Conservation (phyloP, 2,888 invertebrate genomes). For the Agonopterix subpropinquella region DNA sequence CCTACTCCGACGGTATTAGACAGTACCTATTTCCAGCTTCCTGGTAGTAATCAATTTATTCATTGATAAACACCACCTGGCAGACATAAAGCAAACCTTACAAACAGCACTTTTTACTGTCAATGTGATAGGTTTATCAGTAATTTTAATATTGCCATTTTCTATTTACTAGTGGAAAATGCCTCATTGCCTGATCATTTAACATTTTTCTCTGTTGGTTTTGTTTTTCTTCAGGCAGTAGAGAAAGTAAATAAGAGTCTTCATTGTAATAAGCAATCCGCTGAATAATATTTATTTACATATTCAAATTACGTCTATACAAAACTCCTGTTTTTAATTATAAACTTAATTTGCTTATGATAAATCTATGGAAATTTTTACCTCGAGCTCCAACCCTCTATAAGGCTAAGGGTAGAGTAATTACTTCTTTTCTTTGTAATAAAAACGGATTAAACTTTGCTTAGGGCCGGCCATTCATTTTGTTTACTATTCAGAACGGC, state of each 20-base stretch:
- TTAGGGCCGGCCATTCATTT: slow-evolving; percentile 73
- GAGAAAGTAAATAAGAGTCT: slow-evolving; percentile 13
- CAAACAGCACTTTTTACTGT: too few relatives aligned
- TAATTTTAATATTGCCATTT: too few relatives aligned
- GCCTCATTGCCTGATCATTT: too few relatives aligned
- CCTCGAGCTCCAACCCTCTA: slow-evolving; percentile 69
- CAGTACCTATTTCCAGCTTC: too few relatives aligned
- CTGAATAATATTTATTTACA: slow-evolving; percentile 55
- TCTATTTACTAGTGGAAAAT: too few relatives aligned
- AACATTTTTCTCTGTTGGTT: too few relatives aligned
- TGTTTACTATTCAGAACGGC: slow-evolving; percentile 72
- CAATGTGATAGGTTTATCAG: too few relatives aligned
- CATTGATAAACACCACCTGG: too few relatives aligned
- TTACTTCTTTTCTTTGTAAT: slow-evolving; percentile 76
- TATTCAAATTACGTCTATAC: slow-evolving; percentile 73
- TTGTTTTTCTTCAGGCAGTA: too few relatives aligned
- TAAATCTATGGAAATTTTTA: slow-evolving; percentile 76
- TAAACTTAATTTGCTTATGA: slow-evolving; percentile 76
- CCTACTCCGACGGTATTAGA: too few relatives aligned
- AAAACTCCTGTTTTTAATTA: slow-evolving; percentile 75
- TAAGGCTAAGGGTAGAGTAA: slow-evolving; percentile 72
- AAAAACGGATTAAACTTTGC: slow-evolving; percentile 76
- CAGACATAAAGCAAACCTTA: too few relatives aligned
- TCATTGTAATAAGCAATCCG: slow-evolving; percentile 40
- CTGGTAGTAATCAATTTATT: too few relatives aligned